Evolutionary conservation across 2,888 invertebrate genomes (phyloP), one percentile per base, ranked within the genome.

Genomic region (Helleia helle): DNA sequence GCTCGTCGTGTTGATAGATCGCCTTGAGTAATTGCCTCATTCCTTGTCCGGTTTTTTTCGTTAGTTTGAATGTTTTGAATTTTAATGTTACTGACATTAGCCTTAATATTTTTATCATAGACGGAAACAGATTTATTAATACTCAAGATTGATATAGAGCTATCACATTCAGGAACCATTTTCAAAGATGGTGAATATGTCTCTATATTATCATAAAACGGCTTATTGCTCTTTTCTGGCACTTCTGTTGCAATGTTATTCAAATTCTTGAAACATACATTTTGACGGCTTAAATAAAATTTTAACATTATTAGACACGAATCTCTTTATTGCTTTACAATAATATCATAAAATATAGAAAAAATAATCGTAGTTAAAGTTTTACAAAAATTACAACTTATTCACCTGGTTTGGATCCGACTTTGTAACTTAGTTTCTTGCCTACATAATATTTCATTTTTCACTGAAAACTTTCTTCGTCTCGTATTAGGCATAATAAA

Each of bases 401-500:
- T 18, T 38, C 65, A 76, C 80, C 68, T 70, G 50, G 56, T 49
- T 51, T 64, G 63, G n/a, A 55, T 50, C n/a, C 52, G 55, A 49
- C 58, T 70, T 52, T 67, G 69, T 24, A 56, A 47, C 56, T 68
- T 71, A 12, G 52, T 22, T 14, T 54, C 45, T 41, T 61, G 56
- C 38, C 62, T 56, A 17, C 50, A 50, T 17, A 54, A 45, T 7
- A 65, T 65, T 13, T 70, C 65, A 54, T 70, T 71, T 51, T 79
- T 67, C 8, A 77, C 77, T 1, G 77, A 81, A 56, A 83, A 81
- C 42, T 67, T 65, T 40, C 80, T 62, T 39, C 80, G 72, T 52
- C 79, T 68, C 38, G 74, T 59, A 47, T 79, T 73, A 17, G 81
- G 81, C 83, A 83, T 83, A 38, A 41, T 31, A 41, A 12, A 43